Evolutionary conservation across 1,140 invertebrate species (phyloP).

Genomic region (Eriocheir sinensis): DNA sequence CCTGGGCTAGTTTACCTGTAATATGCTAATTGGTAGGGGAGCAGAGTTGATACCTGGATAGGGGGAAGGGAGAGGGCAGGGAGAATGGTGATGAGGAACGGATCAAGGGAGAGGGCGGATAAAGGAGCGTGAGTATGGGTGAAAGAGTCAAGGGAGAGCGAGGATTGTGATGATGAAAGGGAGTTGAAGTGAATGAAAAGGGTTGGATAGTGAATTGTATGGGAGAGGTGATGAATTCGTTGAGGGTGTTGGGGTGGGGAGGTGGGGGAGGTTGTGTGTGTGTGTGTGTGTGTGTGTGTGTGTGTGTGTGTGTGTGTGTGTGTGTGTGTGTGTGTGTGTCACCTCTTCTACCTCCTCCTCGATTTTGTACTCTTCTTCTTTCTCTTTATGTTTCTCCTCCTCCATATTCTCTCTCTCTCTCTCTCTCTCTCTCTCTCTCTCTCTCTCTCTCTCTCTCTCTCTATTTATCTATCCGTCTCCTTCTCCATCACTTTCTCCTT

Average conservation of each 20-base stretch:
- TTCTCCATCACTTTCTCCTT: no score
- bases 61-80: neutral
- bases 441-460: no score
- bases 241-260: no score
- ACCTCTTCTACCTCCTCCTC: neutral
- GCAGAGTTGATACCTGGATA: neutral
- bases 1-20: neutral
- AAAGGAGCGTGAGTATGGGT: neutral
- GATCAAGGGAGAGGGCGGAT: neutral
- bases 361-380: no score
- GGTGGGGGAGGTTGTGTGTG: neutral
- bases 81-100: neutral
- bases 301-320: constrained; percentile 14
- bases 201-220: neutral
- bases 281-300: neutral
- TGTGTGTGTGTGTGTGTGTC: neutral
- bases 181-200: neutral
- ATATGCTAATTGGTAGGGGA: constrained; percentile 15
- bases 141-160: neutral
- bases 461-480: neutral
- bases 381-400: no score
- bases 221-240: neutral
- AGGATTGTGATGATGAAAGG: neutral
- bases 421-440: no score
- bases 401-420: no score